Evolutionary conservation across 2,797 vertebrate genomes (phyloP), one percentile per base, ranked within the genome.

Genomic region (Kryptopterus vitreolus): DNA sequence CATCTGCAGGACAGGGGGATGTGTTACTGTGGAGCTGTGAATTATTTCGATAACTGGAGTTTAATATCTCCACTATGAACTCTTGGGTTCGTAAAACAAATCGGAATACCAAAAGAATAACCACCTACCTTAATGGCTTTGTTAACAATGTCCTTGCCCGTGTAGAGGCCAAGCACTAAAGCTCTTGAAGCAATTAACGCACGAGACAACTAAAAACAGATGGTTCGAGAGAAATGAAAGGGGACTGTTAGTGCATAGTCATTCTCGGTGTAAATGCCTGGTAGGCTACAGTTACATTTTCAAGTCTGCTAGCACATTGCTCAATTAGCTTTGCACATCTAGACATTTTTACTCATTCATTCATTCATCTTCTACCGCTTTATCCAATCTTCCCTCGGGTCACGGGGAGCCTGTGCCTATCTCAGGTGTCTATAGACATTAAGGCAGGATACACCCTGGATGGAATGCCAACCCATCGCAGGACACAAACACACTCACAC

Each of bases 121-220:
- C 26, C 29, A 24, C 26, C 90, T 85, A 96, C 96, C 93, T 97
- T 95, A 52, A 92, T 90, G 1, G 94, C 93, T 88, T 95, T 95
- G 84, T 88, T 95, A 77, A 95, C 93, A 68, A 96, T 94, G 78
- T 95, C 94, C 80, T 93, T 91, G 73, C 95, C 96, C 0, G 91
- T 92, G 26, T 94, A 94, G 85, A 97, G 88, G 61, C 94, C 95
- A 85, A 95, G 94, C 31, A 95, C 92, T 13, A 97, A 89, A 0
- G 94, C 92, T 77, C 95, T 92, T 26, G 95, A 94, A 13, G 95
- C 95, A 58, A 96, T 93, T 48, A 97, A 91, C 20, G 95, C 94
- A 81, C 94, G 92, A 0, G 93, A 94, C 80, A 96, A 91, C 96
- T 96, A 85, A 4, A 73, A 24, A 48, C 7, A 16, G 20, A 46